Conservation (phyloP, 2,113 vertebrate genomes). For the Spea bombifrons region DNA sequence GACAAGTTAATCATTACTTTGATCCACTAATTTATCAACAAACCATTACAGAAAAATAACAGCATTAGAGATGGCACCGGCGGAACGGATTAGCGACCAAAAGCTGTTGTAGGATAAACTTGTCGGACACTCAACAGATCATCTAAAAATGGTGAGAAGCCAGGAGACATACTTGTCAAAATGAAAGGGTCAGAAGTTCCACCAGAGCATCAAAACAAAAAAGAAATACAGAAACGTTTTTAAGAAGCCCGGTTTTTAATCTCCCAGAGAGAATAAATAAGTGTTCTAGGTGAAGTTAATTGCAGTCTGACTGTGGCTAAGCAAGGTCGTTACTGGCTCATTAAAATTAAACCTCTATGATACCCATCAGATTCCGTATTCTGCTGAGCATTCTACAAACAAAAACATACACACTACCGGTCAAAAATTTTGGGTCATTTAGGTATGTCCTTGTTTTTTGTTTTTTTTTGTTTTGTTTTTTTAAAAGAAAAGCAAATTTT, state of each 20-base stretch:
- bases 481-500: too few species aligned
- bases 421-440: too few species aligned
- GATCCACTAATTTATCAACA: not conserved
- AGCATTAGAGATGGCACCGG: not conserved
- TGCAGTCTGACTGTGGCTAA: not conserved
- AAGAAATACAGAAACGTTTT: not conserved
- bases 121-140: too few species aligned
- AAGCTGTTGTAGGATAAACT: not conserved
- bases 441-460: too few species aligned
- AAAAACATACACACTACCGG: too few species aligned
- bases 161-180: too few species aligned
- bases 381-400: not conserved
- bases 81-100: not conserved
- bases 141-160: too few species aligned
- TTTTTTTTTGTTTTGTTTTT: too few species aligned
- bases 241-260: not conserved
- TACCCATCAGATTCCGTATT: not conserved
- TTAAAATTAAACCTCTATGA: constrained; percentile 22
- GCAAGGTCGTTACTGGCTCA: constrained; percentile 16
- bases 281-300: not conserved
- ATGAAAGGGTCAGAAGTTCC: too few species aligned
- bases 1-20: too few species aligned
- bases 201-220: too few species aligned
- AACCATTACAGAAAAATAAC: not conserved
- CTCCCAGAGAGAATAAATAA: not conserved